Evolutionary conservation across 2,797 vertebrate species (phyloP), one percentile per base, ranked within the genome.

Genomic region (Phataginus tricuspis): DNA sequence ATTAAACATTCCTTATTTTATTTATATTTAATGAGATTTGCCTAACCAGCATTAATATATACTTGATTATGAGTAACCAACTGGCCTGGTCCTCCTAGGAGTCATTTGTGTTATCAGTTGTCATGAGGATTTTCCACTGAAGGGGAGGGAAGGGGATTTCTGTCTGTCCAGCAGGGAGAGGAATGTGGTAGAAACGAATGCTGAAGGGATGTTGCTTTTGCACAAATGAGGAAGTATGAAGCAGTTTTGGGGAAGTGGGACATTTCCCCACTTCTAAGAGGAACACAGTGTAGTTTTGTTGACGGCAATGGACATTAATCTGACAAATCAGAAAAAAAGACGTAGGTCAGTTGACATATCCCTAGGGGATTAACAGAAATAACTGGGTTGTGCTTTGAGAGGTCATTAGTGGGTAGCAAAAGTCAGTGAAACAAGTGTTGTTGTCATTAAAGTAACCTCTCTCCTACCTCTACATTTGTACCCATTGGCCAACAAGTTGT

Each of bases 1-100:
- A 16, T 86, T 86, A 91, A 93, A 72, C 21, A 83, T 72, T 88
- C 23, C 37, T 55, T 87, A 66, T 84, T 96, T 95, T 84, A 92
- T 90, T 90, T 78, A 66, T 63, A n/a, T 71, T 27, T 25, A 90
- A 86, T 63, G 21, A 42, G 10, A 90, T 92, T 96, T 87, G 12
- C 39, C 39, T 84, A 87, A 51, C 12, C 39, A 95, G 25, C 16
- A 84, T 42, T 90, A 86, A 87, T 78, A 83, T 27, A 45, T 78
- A 49, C 61, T 85, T 84, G 19, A 29, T 88, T 93, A 51, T 80
- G 29, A 82, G 14, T 71, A 61, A 88, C 78, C 27, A 91, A 68
- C n/a, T 59, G n/a, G 34, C 29, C 42, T 68, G 39, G 2, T 45
- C 18, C 64, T 90, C 9, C 74, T 64, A 74, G 13, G 31, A 80